Evolutionary conservation across 2,113 vertebrate genomes (phyloP).

Genomic region (Ammodytes marinus): DNA sequence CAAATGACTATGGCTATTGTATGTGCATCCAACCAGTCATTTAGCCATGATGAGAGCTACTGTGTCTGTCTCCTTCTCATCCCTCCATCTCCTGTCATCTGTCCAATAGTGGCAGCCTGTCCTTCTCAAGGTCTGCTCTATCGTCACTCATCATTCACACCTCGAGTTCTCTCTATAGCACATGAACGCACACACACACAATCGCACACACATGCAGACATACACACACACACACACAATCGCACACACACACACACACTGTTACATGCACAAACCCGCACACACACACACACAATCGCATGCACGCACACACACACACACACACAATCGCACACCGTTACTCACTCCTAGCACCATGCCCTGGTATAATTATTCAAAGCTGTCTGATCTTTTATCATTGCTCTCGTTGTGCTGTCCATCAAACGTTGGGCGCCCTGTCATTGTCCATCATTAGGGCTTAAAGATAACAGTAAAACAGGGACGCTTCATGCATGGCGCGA

Average conservation of each 20-base stretch:
- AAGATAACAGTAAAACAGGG: slow-evolving; percentile 14
- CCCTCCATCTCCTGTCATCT: slow-evolving; percentile 50
- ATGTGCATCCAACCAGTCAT: slow-evolving; percentile 57
- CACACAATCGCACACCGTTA: slow-evolving; percentile 9
- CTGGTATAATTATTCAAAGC: slow-evolving; percentile 71
- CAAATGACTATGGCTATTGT: slow-evolving; percentile 63
- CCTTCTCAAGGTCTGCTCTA: slow-evolving; percentile 71
- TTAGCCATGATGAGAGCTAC: slow-evolving; percentile 50
- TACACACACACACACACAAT: neutral
- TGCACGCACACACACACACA: neutral
- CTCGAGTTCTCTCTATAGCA: slow-evolving; percentile 17
- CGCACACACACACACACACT: slow-evolving; percentile 1
- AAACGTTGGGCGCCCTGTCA: slow-evolving; percentile 47
- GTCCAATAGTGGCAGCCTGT: slow-evolving; percentile 55
- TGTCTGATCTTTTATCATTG: slow-evolving; percentile 64
- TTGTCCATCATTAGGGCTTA: slow-evolving; percentile 58
- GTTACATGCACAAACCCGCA: neutral
- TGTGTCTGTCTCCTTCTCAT: slow-evolving; percentile 40
- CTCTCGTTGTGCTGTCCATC: slow-evolving; percentile 68
- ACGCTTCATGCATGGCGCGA: neutral
- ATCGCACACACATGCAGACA: too few species aligned
- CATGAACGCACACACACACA: neutral
- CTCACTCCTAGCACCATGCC: slow-evolving; percentile 50
- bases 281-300: neutral
- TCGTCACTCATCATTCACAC: slow-evolving; percentile 67